phyloP scores from a whole-genome alignment of 2,888 invertebrate species.

The Cataglyphis albicans region DNA sequence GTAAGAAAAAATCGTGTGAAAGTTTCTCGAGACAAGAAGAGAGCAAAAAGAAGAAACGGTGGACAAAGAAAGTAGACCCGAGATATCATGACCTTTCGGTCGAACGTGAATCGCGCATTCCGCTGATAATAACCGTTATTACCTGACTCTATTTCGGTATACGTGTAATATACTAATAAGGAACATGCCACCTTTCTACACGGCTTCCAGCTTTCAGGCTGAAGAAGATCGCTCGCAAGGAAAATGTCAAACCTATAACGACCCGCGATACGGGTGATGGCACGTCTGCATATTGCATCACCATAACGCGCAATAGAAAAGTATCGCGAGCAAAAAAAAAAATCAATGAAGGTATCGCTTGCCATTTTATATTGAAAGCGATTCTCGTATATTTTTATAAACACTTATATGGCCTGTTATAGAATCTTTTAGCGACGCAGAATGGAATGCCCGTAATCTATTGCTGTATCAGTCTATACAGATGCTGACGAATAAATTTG shows the following conservation, averaged over 20 bases:
- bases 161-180: background rate
- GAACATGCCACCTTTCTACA: constrained; percentile 40
- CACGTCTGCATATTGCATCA: background rate
- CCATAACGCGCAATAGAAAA: background rate
- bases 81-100: constrained; percentile 33
- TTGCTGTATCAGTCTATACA: background rate
- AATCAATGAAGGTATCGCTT: constrained; percentile 3
- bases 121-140: constrained; percentile 30
- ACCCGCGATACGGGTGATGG: constrained; percentile 8
- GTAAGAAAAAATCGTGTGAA: constrained; percentile 23
- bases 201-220: constrained; percentile 40
- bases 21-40: background rate
- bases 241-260: constrained; percentile 61
- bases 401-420: background rate
- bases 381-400: constrained; percentile 26
- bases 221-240: constrained; percentile 29
- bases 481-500: background rate
- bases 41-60: background rate
- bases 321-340: background rate
- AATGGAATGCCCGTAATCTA: background rate
- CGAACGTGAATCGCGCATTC: constrained; percentile 38
- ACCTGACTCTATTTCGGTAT: constrained; percentile 34
- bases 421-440: background rate
- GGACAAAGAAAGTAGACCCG: background rate
- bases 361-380: constrained; percentile 9